phyloP scores from a whole-genome alignment of 1,140 invertebrate species.

The Panulirus ornatus region DNA sequence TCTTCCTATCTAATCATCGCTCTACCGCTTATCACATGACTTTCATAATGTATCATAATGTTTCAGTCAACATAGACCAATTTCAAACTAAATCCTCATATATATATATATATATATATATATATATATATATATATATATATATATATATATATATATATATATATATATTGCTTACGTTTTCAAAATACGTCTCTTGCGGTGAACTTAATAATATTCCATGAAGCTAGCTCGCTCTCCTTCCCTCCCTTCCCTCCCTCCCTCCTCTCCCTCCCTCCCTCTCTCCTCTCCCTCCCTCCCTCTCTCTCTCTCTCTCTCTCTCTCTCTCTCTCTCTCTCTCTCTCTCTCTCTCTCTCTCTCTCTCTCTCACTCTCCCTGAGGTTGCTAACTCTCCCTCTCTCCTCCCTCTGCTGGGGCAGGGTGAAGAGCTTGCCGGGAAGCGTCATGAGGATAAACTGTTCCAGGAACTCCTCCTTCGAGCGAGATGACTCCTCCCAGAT shows the following conservation, averaged over 20 bases:
- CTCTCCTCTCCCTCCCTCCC: neutral
- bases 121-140: no score
- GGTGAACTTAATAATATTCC: no score
- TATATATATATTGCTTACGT: no score
- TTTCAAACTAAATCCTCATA: no score
- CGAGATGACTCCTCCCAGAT: slow-evolving; percentile 58
- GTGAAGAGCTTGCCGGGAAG: slow-evolving; percentile 71
- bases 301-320: neutral
- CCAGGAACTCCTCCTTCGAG: slow-evolving; percentile 66
- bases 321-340: neutral
- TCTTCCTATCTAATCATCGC: no score
- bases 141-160: no score
- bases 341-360: neutral
- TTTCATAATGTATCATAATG: no score
- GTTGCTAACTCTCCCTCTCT: neutral
- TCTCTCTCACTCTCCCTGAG: neutral
- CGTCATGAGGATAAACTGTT: slow-evolving; percentile 69
- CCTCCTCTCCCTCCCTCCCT: neutral
- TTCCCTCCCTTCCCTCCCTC: neutral
- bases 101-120: no score
- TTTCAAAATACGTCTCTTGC: no score
- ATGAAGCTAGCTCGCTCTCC: no score
- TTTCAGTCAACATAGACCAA: no score
- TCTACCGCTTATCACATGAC: no score
- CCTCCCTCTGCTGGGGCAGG: slow-evolving; percentile 12